Evolutionary conservation across 2,797 vertebrate genomes (phyloP).

Genomic region (Syngnathus rostellatus): DNA sequence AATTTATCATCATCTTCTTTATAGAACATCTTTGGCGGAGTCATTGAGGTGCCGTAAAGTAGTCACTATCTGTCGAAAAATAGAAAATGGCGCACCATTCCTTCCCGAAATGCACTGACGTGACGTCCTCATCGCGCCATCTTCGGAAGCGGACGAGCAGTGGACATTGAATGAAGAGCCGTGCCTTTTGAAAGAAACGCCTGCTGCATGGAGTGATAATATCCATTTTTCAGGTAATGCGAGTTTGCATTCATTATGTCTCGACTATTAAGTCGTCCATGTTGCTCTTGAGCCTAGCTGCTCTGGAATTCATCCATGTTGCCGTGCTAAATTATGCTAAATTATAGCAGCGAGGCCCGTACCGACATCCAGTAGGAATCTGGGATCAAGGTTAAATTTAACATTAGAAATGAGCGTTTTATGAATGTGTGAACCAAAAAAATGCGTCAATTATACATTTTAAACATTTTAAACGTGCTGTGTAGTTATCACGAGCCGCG

Average conservation of each 20-base stretch:
- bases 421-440: background rate
- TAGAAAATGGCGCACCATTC: constrained; percentile 21
- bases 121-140: constrained; percentile 66
- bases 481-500: background rate
- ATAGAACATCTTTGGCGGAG: background rate
- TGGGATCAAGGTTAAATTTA: background rate
- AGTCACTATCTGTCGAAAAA: background rate
- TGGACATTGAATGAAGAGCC: constrained; percentile 53
- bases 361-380: background rate
- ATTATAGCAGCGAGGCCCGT: constrained; percentile 44
- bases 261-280: background rate
- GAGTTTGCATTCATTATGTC: rapidly evolving
- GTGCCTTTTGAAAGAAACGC: constrained; percentile 12
- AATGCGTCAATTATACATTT: too few species aligned
- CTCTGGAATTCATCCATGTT: constrained; percentile 3
- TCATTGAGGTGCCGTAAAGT: background rate
- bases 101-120: constrained; percentile 47
- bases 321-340: constrained; percentile 38
- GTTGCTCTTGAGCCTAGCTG: background rate
- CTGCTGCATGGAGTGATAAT: constrained; percentile 22
- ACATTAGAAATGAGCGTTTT: background rate
- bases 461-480: too few species aligned
- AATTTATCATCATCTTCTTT: background rate
- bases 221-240: constrained; percentile 26
- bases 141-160: constrained; percentile 60